Percentiles rank a stretch among this genome's conserved stretches.
Evolutionary conservation across 2,113 vertebrate species (phyloP).

Genomic region (Indri indri): DNA sequence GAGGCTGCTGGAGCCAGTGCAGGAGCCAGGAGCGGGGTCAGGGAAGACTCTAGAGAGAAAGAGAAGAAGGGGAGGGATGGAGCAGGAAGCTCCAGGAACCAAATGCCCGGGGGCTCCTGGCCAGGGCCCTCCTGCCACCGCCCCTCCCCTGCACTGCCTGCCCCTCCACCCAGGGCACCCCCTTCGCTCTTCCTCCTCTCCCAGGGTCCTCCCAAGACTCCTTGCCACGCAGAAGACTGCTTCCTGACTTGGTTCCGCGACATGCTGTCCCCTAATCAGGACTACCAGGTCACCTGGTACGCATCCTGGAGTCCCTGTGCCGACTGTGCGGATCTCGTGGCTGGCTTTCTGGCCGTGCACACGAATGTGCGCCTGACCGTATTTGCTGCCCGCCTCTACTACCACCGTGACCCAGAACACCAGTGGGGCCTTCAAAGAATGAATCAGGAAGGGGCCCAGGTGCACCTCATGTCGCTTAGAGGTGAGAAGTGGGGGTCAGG

Average conservation of each 20-base stretch:
- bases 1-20: no score
- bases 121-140: fast-evolving
- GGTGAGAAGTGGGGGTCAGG: neutral
- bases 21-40: no score
- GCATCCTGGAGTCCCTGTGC: neutral
- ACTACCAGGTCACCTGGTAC: constrained; percentile 25
- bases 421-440: fast-evolving
- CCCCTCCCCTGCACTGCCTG: neutral
- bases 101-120: neutral
- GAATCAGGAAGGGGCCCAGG: fast-evolving
- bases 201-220: fast-evolving
- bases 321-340: fast-evolving
- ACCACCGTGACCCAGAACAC: fast-evolving
- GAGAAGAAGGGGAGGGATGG: no score
- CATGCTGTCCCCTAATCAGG: fast-evolving
- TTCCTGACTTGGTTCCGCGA: neutral
- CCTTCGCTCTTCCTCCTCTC: fast-evolving
- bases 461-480: neutral
- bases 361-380: neutral
- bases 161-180: fast-evolving
- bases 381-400: neutral
- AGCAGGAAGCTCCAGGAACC: no score
- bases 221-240: neutral
- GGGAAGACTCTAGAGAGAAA: neutral
- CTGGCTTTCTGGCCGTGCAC: neutral